Conservation (phyloP, 2,888 invertebrate species). For the Euphydryas editha region DNA sequence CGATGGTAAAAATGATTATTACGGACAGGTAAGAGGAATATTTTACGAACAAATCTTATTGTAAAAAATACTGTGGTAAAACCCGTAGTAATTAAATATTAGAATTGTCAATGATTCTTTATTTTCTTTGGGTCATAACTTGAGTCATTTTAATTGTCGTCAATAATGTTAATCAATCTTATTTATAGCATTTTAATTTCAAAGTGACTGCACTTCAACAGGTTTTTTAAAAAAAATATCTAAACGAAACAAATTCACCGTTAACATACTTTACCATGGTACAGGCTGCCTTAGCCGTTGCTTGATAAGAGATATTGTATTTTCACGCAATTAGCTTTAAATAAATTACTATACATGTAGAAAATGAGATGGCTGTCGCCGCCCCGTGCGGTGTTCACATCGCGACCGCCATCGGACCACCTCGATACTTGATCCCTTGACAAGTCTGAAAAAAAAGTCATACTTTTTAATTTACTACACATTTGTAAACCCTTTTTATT, state of each 20-base stretch:
- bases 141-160: conserved; percentile 20
- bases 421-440: conserved; percentile 53
- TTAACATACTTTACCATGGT: background rate
- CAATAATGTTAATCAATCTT: conserved; percentile 1
- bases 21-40: conserved; percentile 37
- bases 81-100: background rate
- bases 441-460: conserved; percentile 47
- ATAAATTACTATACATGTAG: conserved; percentile 62
- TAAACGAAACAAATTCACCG: background rate
- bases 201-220: background rate
- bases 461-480: conserved; percentile 42
- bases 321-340: conserved; percentile 74
- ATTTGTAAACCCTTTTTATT: conserved; percentile 37
- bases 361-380: conserved; percentile 61
- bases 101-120: background rate
- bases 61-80: background rate
- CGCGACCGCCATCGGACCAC: conserved; percentile 60
- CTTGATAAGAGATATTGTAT: conserved; percentile 54
- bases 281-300: background rate
- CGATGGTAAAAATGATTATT: conserved; percentile 40
- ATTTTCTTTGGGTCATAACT: conserved; percentile 10
- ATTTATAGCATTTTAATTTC: background rate
- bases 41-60: conserved; percentile 25
- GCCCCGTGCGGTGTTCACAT: conserved; percentile 60
- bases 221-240: background rate